Percentiles rank a stretch among this genome's conserved stretches.
These are phyloP conservation scores for Acanthurus tractus DNA, from an alignment of 2,797 vertebrate species.

Conservation along the genomic window DNA sequence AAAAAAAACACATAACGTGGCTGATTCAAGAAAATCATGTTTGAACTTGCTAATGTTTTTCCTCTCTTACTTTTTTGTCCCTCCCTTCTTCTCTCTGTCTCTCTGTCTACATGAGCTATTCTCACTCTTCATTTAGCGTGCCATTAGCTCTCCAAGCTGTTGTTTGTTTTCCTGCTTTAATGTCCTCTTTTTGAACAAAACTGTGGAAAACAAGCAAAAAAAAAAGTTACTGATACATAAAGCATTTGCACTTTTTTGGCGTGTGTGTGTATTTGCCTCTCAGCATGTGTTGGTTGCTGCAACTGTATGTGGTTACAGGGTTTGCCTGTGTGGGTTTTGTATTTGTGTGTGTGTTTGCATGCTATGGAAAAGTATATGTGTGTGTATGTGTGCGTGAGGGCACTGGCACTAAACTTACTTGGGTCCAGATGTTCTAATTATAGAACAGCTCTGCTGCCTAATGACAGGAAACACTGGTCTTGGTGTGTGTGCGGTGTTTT, in stretches of 20 bases:
- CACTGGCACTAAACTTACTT: constrained; percentile 69
- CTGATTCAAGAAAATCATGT: constrained; percentile 78
- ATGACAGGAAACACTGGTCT: constrained; percentile 76
- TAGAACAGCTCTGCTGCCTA: constrained; percentile 74
- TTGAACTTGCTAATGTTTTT: constrained; percentile 81
- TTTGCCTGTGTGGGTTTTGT: constrained; percentile 16
- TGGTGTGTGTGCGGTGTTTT: constrained; percentile 8
- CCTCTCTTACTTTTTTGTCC: constrained; percentile 23
- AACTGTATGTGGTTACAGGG: constrained; percentile 24
- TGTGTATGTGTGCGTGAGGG: constrained; percentile 37
- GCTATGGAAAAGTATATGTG: constrained; percentile 20
- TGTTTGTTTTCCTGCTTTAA: constrained; percentile 80
- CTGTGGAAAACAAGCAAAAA: constrained; percentile 43
- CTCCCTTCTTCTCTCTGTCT: constrained; percentile 29
- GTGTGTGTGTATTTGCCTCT: constrained; percentile 3
- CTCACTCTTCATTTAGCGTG: constrained; percentile 72
- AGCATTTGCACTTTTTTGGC: constrained; percentile 28
- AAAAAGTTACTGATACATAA: constrained; percentile 52
- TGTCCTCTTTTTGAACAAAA: constrained; percentile 66
- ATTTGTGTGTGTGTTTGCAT: constrained; percentile 33
- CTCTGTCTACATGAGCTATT: constrained; percentile 59
- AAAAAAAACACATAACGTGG: constrained; percentile 47
- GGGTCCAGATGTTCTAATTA: constrained; percentile 82
- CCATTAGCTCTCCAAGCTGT: constrained; percentile 82
- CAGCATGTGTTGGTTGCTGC: background rate